phyloP scores from a whole-genome alignment of 2,797 vertebrate species.

The Cossypha polioptera region DNA sequence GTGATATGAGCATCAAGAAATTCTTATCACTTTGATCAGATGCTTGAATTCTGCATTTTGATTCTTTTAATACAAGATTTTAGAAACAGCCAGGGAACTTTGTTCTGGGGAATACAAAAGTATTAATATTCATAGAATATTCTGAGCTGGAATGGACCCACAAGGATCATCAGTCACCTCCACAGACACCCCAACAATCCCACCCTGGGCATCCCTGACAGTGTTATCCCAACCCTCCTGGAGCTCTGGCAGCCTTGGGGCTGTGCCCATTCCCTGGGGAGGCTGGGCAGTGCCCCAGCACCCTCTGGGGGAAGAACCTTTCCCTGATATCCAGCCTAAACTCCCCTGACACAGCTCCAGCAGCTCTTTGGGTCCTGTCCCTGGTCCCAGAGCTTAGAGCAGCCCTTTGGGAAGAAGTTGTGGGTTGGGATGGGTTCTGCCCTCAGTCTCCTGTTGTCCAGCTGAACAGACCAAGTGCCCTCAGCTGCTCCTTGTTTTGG shows the following conservation, averaged over 20 bases:
- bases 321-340: fast-evolving
- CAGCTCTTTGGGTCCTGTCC: fast-evolving
- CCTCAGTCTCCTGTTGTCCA: background rate
- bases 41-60: background rate
- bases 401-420: background rate
- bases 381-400: background rate
- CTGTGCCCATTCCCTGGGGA: background rate
- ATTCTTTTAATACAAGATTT: background rate
- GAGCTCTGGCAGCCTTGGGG: background rate
- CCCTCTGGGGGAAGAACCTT: no score
- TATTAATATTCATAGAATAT: background rate
- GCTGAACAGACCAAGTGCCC: no score
- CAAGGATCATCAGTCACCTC: background rate
- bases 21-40: background rate
- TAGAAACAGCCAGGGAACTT: background rate
- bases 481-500: background rate
- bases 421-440: background rate
- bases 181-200: background rate
- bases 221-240: fast-evolving
- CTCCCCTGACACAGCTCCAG: background rate
- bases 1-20: background rate
- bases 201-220: background rate
- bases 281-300: background rate
- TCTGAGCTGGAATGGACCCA: background rate
- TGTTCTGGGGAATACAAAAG: background rate